A percentile compares a stretch with the other conserved stretches of the same genome.
phyloP scores from a whole-genome alignment of 1,140 invertebrate species.

The Aphelenchoides fujianensis region DNA sequence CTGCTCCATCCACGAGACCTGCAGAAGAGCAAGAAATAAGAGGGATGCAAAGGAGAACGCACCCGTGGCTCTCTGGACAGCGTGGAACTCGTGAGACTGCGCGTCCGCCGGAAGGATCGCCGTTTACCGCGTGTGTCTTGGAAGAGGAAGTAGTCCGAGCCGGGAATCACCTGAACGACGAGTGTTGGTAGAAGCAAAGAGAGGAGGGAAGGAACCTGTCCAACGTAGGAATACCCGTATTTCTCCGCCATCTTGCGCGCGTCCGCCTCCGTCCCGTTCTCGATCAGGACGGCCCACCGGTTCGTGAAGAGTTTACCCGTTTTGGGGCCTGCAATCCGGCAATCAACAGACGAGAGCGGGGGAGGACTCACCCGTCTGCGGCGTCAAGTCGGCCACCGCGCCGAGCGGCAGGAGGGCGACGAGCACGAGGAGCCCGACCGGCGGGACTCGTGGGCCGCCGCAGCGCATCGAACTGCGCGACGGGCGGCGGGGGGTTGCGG shows the following conservation, averaged over 20 bases:
- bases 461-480: neutral
- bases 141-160: slow-evolving; percentile 49
- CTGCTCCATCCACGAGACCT: slow-evolving; percentile 90
- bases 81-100: slow-evolving; percentile 29
- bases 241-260: slow-evolving; percentile 56
- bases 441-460: neutral
- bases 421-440: neutral
- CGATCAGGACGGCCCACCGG: slow-evolving; percentile 57
- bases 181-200: neutral
- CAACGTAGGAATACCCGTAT: slow-evolving; percentile 60
- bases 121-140: slow-evolving; percentile 28
- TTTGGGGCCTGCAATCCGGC: slow-evolving; percentile 23
- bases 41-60: slow-evolving; percentile 25
- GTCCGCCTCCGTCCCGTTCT: slow-evolving; percentile 43
- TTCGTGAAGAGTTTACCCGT: slow-evolving; percentile 51
- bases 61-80: slow-evolving; percentile 26
- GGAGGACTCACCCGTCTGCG: neutral
- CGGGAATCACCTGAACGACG: slow-evolving; percentile 44
- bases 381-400: neutral
- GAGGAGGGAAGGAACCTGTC: slow-evolving; percentile 41
- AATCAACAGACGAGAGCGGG: too few species aligned
- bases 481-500: neutral
- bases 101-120: slow-evolving; percentile 34
- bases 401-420: neutral
- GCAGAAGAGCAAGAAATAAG: too few species aligned